These are phyloP conservation scores for Corythornis vintsioides DNA, from an alignment of 2,113 vertebrate genomes.

Conservation along the genomic window DNA sequence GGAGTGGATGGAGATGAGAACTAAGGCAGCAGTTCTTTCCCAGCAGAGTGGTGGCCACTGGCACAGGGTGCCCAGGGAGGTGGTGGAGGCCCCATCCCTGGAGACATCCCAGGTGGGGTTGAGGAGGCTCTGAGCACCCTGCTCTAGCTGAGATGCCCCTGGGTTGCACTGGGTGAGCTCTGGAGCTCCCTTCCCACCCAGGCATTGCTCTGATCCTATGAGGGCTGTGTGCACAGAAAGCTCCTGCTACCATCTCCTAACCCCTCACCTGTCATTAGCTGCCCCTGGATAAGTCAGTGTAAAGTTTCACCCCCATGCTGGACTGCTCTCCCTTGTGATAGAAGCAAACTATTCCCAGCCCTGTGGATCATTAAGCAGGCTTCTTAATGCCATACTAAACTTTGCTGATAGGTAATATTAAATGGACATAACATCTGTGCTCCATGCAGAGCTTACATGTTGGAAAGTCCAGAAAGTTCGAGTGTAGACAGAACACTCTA, in stretches of 20 bases:
- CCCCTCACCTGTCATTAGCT: not conserved
- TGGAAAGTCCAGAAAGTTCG: not conserved
- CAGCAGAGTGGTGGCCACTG: no score
- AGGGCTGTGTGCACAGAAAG: not conserved
- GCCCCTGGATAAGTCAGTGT: not conserved
- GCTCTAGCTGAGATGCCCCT: no score
- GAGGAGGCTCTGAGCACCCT: no score
- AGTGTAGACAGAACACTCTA: not conserved
- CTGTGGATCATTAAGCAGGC: not conserved
- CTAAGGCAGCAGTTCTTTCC: no score
- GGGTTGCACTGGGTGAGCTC: no score
- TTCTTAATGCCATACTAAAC: not conserved
- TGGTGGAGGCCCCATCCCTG: no score
- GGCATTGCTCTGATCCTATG: no score
- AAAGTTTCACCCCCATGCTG: not conserved
- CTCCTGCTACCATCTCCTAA: not conserved
- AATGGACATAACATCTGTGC: not conserved
- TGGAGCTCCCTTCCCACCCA: no score
- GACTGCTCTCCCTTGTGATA: not conserved
- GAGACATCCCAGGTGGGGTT: no score
- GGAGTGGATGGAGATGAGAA: no score
- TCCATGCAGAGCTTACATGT: not conserved
- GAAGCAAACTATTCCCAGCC: not conserved
- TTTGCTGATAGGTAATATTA: not conserved
- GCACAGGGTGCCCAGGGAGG: no score